Percentiles rank a stretch among this genome's conserved stretches.
phyloP scores from a whole-genome alignment of 2,888 invertebrate genomes.

The Drosophila eohydei region DNA sequence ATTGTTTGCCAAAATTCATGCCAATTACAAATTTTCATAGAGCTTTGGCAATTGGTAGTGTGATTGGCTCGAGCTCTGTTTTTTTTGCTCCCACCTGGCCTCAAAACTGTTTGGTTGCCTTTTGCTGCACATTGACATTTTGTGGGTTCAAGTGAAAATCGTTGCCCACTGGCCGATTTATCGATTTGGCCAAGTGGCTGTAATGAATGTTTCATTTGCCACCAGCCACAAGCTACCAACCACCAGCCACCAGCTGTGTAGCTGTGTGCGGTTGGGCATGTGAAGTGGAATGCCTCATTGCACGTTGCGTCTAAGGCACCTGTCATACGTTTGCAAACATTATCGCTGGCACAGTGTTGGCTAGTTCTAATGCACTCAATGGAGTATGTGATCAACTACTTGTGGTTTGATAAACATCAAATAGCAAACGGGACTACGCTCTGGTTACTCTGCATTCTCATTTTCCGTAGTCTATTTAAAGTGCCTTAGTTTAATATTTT shows the following conservation, averaged over 20 bases:
- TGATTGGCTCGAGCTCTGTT: slow-evolving; percentile 13
- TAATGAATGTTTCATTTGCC: slow-evolving; percentile 58
- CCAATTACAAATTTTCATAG: slow-evolving; percentile 35
- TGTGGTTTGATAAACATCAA: slow-evolving; percentile 4
- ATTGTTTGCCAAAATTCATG: slow-evolving; percentile 16
- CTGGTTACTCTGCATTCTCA: background rate
- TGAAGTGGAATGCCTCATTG: slow-evolving; percentile 15
- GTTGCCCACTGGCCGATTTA: slow-evolving; percentile 32
- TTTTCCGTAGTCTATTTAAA: background rate
- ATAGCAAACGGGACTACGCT: background rate
- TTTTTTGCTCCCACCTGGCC: background rate
- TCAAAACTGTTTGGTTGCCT: slow-evolving; percentile 3
- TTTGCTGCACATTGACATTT: slow-evolving; percentile 29
- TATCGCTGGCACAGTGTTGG: slow-evolving; percentile 25
- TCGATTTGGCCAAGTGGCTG: slow-evolving; percentile 44
- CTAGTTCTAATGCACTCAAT: slow-evolving; percentile 11
- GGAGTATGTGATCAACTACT: slow-evolving; percentile 3
- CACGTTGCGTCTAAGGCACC: slow-evolving; percentile 24
- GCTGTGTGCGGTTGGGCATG: background rate
- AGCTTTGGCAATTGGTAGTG: slow-evolving; percentile 6
- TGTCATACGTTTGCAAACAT: slow-evolving; percentile 30
- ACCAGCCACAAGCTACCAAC: background rate
- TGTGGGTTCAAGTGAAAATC: slow-evolving; percentile 24
- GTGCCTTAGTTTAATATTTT: too few relatives aligned
- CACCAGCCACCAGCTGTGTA: too few relatives aligned